Base-by-base conservation (phyloP, 2,888 invertebrate species). In the Metalampra italica region DNA sequence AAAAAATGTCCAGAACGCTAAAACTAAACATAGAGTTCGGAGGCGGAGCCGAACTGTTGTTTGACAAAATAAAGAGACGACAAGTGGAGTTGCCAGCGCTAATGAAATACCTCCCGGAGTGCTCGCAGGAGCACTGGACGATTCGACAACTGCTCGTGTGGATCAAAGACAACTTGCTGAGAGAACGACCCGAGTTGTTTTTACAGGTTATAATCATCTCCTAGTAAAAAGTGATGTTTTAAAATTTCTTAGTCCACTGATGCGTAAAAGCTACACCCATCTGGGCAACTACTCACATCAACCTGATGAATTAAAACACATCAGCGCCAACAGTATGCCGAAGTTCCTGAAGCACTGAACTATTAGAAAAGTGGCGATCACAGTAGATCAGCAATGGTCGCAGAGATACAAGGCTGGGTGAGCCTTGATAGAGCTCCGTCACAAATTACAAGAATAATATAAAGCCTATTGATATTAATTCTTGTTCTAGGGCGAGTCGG, bases 41-140 rank as follows among this genome's bases (percentile, higher is more conserved):
- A 39, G 98, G 98, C 11, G 98, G 98, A 1, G 97, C 97, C 0
- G 98, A 98, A 74, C 77, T 97, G n/a, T 80, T 98, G 0, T 96
- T 98, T 76, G 94, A 94, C 56, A 96, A 95, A 66, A 91, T 94
- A 46, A 97, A 97, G 71, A 91, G 90, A 47, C 92, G 94, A 44
- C 88, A 93, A 50, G 77, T 97, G 0, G 79, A 87, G 29, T 78
- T 96, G 58, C 94, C 95, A 50, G 78, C 86, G 0, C 73, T 82
- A 14, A 82, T 82, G 46, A 90, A 91, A 45, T 82, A 70, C 45
- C 64, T 75, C 11, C 78, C 82, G 1, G 75, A 79, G 4, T 45
- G 62, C n/a, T 44, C 61, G 7, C 67, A 55, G 13, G 65, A 73
- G 0, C 66, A 59, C 22, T 90, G 97, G 97, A 94, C 91, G 0